Evolutionary conservation across 30 jellyfish, hydroid and myxozoan species (phyloP).

Genomic region (Haliclystus octoradiatus): DNA sequence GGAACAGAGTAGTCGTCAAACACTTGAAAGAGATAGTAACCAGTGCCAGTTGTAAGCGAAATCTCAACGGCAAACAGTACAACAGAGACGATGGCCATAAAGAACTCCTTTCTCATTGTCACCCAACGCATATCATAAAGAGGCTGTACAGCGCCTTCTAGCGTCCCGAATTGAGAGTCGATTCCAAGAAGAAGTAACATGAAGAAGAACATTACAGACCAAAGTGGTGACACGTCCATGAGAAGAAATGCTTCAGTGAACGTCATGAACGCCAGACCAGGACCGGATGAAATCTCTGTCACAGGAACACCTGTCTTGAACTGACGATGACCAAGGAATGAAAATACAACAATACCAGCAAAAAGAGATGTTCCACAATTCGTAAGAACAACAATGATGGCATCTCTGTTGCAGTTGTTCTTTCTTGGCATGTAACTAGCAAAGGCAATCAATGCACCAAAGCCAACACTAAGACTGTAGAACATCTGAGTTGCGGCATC

Average conservation of each 20-base stretch:
- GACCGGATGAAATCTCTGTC: conserved; percentile 89
- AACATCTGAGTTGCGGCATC: conserved; percentile 97
- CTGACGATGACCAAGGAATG: conserved; percentile 90
- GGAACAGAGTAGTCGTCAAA: conserved; percentile 97
- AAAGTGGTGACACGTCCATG: conserved; percentile 96
- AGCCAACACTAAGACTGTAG: conserved; percentile 87
- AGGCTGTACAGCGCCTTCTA: conserved; percentile 96
- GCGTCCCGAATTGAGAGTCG: conserved; percentile 92
- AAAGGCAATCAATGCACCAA: conserved; percentile 94
- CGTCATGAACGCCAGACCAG: conserved; percentile 96
- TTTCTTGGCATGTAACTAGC: conserved; percentile 95
- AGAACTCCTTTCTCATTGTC: conserved; percentile 70
- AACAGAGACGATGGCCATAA: conserved; percentile 75
- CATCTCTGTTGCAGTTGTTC: conserved; percentile 78
- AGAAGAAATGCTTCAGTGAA: conserved; percentile 87
- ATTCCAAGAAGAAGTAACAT: conserved; percentile 89
- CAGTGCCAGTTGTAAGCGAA: conserved; percentile 73
- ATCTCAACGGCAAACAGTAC: conserved; percentile 51
- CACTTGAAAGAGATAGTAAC: conserved; percentile 85
- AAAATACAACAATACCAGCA: conserved; percentile 85
- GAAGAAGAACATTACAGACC: conserved; percentile 89
- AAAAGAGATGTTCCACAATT: conserved; percentile 93
- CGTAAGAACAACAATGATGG: conserved; percentile 66
- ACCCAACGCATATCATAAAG: conserved; percentile 84
- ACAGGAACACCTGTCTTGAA: conserved; percentile 53